Evolutionary conservation across 2,797 vertebrate genomes (phyloP), one percentile per base, ranked within the genome.

Genomic region (Sebastes cheni): DNA sequence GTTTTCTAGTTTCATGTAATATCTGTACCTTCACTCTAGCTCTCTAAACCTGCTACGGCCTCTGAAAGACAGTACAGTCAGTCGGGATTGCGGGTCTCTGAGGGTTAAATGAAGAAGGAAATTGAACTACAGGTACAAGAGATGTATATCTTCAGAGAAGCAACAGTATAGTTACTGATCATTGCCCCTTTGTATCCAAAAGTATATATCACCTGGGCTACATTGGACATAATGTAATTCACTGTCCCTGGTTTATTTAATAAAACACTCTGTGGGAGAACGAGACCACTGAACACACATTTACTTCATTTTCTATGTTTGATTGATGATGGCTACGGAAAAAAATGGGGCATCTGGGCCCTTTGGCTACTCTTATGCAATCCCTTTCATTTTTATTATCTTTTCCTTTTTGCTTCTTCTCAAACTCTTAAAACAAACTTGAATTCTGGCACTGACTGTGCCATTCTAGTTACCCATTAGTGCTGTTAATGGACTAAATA

Each of bases 271-370:
- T 67, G 69, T 75, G 73, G 84, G 62, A 82, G 70, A 85, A 83
- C 66, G 67, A 36, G 61, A 81, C 77, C 61, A 60, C 80, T 79
- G 70, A 87, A 72, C 62, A 75, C 67, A 86, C 77, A 82, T 88
- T 86, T 79, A 77, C 75, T 83, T 83, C 16, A 79, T 84, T 85
- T 82, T 82, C 67, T 80, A 54, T 80, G 65, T 87, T 75, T 90
- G 88, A 88, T 83, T 84, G 82, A 92, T 89, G 85, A 81, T 65
- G 46, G 72, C 77, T 73, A 50, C 77, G 74, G 72, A 78, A 85
- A 80, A 84, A 88, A 83, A 83, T 64, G 67, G 80, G 78, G 18
- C 88, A 85, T 87, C 55, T 70, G 76, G 76, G 67, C 56, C 88
- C 80, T 82, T 82, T 77, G 66, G 86, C 78, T 85, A 66, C 73